Evolutionary conservation across 2,113 vertebrate species (phyloP).

Genomic region (Lanius collurio): DNA sequence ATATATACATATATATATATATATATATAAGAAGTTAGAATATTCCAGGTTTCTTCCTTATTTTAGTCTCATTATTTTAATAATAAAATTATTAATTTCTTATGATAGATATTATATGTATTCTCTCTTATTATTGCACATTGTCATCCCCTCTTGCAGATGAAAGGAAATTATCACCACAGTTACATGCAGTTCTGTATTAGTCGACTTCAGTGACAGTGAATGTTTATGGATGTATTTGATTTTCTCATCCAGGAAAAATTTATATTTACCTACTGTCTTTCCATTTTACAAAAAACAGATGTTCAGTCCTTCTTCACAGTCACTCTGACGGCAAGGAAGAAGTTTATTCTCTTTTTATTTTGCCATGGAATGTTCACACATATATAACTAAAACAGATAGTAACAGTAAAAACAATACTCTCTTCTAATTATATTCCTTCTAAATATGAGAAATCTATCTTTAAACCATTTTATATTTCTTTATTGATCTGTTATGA

Average conservation of each 20-base stretch:
- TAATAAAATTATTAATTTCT: background rate
- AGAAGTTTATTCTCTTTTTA: background rate
- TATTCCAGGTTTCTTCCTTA: background rate
- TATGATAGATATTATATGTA: background rate
- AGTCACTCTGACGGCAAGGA: background rate
- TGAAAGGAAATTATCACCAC: background rate
- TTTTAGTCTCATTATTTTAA: background rate
- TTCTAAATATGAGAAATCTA: background rate
- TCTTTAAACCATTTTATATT: background rate
- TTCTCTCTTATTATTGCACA: background rate
- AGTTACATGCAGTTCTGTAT: background rate
- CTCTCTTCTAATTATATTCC: background rate
- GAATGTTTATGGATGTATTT: background rate
- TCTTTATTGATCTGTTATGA: background rate
- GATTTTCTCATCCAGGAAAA: background rate
- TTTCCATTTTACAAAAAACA: background rate
- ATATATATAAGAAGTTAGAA: background rate
- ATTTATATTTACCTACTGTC: background rate
- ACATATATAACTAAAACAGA: background rate
- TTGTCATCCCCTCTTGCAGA: accelerated
- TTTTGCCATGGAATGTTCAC: background rate
- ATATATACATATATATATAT: background rate
- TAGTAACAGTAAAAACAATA: background rate
- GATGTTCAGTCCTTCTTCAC: background rate
- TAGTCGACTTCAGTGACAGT: background rate